phyloP scores from a whole-genome alignment of 2,888 invertebrate species.

The Noctua fimbriata region DNA sequence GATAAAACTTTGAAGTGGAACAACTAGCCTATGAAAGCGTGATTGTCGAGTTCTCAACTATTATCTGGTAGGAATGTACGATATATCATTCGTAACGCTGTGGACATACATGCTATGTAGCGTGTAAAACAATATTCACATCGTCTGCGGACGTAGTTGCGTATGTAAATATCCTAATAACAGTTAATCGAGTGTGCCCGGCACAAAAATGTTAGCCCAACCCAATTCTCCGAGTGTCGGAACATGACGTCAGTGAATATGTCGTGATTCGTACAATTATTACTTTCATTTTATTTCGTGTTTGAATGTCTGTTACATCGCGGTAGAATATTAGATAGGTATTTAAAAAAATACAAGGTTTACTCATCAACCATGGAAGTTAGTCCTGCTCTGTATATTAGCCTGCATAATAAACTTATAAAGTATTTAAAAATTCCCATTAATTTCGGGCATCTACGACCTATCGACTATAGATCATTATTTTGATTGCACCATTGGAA shows the following conservation, averaged over 20 bases:
- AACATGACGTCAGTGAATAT: conserved; percentile 49
- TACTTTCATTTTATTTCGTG: conserved; percentile 17
- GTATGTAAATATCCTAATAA: conserved; percentile 65
- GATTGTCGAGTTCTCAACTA: not conserved
- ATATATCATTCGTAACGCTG: not conserved
- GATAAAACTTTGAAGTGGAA: not conserved
- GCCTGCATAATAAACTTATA: not conserved
- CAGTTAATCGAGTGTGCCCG: conserved; percentile 51
- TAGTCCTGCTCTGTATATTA: not conserved
- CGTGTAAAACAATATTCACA: conserved; percentile 53
- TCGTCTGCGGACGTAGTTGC: conserved; percentile 39
- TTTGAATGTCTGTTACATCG: not conserved
- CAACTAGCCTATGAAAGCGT: not conserved
- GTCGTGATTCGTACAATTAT: conserved; percentile 40
- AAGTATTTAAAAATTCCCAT: not conserved
- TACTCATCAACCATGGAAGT: not conserved
- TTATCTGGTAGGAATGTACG: conserved; percentile 5
- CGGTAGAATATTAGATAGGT: not conserved
- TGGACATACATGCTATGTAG: conserved; percentile 45
- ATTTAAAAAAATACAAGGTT: not conserved
- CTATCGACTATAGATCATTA: not conserved
- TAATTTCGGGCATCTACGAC: too few species aligned
- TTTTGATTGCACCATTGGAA: conserved; percentile 4
- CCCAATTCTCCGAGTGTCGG: conserved; percentile 50
- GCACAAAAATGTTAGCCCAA: conserved; percentile 56